Conservation (phyloP, 2,797 vertebrate species). For the Manis javanica region DNA sequence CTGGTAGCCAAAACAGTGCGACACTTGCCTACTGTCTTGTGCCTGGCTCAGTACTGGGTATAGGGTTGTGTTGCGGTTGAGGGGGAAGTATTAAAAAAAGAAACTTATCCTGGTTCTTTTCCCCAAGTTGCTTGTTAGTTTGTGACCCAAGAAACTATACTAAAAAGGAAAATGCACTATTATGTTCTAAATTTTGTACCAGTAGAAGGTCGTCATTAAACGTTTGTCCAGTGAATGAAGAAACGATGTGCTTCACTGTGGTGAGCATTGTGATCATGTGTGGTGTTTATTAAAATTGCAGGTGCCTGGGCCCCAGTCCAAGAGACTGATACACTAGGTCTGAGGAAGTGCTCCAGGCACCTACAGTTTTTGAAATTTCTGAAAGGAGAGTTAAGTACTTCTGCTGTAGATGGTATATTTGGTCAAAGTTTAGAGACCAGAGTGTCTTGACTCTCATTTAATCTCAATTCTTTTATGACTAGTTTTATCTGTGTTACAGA, state of each 20-base stretch:
- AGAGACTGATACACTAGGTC: not conserved
- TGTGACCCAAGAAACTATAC: not conserved
- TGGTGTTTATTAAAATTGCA: not conserved
- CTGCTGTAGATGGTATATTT: not conserved
- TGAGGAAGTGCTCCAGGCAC: not conserved
- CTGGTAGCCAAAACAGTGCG: not conserved
- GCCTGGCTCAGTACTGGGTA: not conserved
- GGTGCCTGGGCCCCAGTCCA: not conserved
- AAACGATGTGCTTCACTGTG: not conserved
- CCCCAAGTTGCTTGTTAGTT: not conserved
- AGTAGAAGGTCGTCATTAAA: not conserved
- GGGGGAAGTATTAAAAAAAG: not conserved
- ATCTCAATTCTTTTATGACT: not conserved
- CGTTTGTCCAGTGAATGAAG: not conserved
- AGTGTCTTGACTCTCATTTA: not conserved
- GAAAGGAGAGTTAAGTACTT: not conserved
- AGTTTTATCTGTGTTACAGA: not conserved
- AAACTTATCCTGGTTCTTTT: not conserved
- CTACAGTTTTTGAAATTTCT: slow-evolving; percentile 29
- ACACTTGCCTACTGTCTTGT: not conserved
- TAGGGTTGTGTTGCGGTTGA: not conserved
- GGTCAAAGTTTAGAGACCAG: slow-evolving; percentile 32
- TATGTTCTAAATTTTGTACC: not conserved
- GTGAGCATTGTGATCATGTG: not conserved
- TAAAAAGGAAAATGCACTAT: not conserved